Conservation (phyloP, 1,140 invertebrate genomes). For the Panagrolaimus sp. region DNA sequence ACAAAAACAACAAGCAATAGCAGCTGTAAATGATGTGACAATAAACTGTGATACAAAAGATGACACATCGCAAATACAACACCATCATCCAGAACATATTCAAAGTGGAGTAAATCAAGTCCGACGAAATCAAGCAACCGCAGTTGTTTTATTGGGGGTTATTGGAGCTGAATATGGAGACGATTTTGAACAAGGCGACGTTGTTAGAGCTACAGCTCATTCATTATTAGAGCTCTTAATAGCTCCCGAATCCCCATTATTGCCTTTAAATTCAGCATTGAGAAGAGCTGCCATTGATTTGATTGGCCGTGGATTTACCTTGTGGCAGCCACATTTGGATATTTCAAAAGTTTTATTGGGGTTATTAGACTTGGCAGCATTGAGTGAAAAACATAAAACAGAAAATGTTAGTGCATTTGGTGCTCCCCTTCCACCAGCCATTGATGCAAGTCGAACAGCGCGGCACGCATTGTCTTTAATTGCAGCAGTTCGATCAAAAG, state of each 20-base stretch:
- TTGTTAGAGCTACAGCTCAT: constrained; percentile 61
- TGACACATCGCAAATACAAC: no score
- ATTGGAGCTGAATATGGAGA: constrained; percentile 96
- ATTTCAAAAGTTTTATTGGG: constrained; percentile 79
- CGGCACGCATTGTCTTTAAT: constrained; percentile 88
- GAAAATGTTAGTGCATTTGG: not conserved
- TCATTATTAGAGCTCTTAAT: constrained; percentile 87
- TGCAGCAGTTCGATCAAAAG: constrained; percentile 84
- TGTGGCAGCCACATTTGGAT: constrained; percentile 97
- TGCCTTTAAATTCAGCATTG: constrained; percentile 81
- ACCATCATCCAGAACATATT: not conserved
- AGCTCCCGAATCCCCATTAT: constrained; percentile 71
- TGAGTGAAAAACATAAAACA: constrained; percentile 2
- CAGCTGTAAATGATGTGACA: not conserved
- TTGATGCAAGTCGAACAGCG: constrained; percentile 90
- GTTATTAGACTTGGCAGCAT: constrained; percentile 76
- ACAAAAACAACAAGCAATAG: not conserved
- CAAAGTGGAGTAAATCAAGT: constrained; percentile 64
- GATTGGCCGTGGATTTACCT: constrained; percentile 81
- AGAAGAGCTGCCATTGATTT: constrained; percentile 91
- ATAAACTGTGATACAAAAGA: no score
- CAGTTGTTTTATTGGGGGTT: constrained; percentile 88
- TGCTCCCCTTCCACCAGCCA: constrained; percentile 72
- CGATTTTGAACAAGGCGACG: constrained; percentile 62
- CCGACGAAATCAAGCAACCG: constrained; percentile 88